Conservation (phyloP, 2,888 invertebrate genomes). For the Shargacucullia verbasci region DNA sequence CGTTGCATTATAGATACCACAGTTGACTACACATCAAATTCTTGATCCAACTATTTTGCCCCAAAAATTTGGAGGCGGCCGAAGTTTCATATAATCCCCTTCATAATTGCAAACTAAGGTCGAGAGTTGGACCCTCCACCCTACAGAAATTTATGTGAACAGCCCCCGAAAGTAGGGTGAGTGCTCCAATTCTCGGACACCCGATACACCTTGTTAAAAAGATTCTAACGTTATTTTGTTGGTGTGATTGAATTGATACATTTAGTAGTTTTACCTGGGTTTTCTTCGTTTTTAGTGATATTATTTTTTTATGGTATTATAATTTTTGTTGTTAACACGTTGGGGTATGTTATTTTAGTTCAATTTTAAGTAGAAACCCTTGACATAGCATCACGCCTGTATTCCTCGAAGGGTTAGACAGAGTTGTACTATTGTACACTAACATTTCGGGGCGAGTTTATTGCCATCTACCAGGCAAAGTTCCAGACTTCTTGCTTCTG, state of each 20-base stretch:
- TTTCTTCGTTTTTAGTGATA: no score
- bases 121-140: conserved; percentile 13
- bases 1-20: background rate
- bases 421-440: no score
- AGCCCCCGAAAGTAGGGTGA: conserved; percentile 20
- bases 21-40: conserved; percentile 1
- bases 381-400: no score
- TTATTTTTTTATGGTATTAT: background rate
- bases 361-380: no score
- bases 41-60: conserved; percentile 14
- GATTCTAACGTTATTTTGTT: conserved; percentile 27
- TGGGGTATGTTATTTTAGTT: no score
- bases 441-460: no score
- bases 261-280: background rate
- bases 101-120: conserved; percentile 35
- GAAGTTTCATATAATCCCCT: conserved; percentile 21
- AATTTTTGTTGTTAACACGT: no score
- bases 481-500: no score
- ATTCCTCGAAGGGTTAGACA: no score
- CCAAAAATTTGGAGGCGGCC: conserved; percentile 16
- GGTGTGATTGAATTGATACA: conserved; percentile 1
- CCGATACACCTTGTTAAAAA: conserved; percentile 42
- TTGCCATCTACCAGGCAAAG: no score
- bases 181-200: conserved; percentile 29
- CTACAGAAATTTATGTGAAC: conserved; percentile 35